Conservation (phyloP, 2,888 invertebrate species). For the Cryptocheilus praepositus region DNA sequence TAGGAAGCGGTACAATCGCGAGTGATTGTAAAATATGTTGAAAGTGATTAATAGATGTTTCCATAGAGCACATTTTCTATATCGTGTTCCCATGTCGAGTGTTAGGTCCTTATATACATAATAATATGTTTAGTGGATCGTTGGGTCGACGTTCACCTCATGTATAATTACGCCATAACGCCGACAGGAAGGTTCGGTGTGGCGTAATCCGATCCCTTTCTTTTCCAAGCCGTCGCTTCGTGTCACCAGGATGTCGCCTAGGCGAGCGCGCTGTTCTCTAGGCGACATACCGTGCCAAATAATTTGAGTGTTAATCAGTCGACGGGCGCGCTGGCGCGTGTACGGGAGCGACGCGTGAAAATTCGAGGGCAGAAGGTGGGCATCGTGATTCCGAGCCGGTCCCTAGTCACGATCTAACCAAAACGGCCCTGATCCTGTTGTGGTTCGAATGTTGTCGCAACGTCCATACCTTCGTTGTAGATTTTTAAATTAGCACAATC, state of each 20-base stretch:
- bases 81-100: no score
- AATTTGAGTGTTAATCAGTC: constrained; percentile 62
- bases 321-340: constrained; percentile 29
- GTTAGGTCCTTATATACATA: not conserved
- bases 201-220: constrained; percentile 54
- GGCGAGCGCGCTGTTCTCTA: constrained; percentile 7
- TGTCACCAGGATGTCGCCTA: constrained; percentile 23
- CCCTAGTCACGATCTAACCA: constrained; percentile 21
- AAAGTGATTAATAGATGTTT: no score
- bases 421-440: not conserved
- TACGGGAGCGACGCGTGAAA: constrained; percentile 39
- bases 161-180: constrained; percentile 47
- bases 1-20: no score
- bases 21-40: no score
- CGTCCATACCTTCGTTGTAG: no score
- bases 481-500: no score
- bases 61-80: no score
- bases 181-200: constrained; percentile 24
- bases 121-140: not conserved
- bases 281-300: constrained; percentile 47
- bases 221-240: constrained; percentile 56
- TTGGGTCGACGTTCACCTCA: constrained; percentile 21
- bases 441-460: no score
- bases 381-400: constrained; percentile 26
- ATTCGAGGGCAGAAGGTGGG: constrained; percentile 21